phyloP scores from a whole-genome alignment of 2,797 vertebrate species.

The Spinibarbus caldwelli region DNA sequence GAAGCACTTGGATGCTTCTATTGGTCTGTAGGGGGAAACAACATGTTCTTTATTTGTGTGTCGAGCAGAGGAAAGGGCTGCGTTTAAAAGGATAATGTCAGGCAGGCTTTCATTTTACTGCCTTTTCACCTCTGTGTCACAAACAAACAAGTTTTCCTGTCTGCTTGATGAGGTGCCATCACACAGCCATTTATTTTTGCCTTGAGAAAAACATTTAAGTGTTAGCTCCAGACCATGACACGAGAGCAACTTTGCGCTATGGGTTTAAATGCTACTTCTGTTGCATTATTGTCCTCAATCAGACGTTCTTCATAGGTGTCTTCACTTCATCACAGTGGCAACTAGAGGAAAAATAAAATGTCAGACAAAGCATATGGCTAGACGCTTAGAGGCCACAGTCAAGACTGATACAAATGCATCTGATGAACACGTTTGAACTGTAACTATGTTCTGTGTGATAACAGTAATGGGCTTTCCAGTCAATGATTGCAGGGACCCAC shows the following conservation, averaged over 20 bases:
- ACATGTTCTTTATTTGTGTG: slow-evolving; percentile 42
- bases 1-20: slow-evolving; percentile 37
- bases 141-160: slow-evolving; percentile 56
- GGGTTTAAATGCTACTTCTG: slow-evolving; percentile 49
- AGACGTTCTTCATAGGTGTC: neutral
- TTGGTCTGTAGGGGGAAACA: slow-evolving; percentile 45
- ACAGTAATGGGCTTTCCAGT: slow-evolving; percentile 27
- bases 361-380: slow-evolving; percentile 18
- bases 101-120: slow-evolving; percentile 46
- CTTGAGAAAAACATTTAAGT: slow-evolving; percentile 56
- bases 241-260: slow-evolving; percentile 42
- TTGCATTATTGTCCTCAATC: slow-evolving; percentile 19
- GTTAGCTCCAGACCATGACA: slow-evolving; percentile 51
- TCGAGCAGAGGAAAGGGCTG: slow-evolving; percentile 36
- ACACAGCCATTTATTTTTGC: slow-evolving; percentile 55
- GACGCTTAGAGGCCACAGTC: neutral
- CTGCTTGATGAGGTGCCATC: slow-evolving; percentile 56
- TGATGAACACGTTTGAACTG: slow-evolving; percentile 2
- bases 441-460: slow-evolving; percentile 20
- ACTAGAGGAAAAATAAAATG: slow-evolving; percentile 34
- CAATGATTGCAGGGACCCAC: neutral
- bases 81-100: slow-evolving; percentile 58
- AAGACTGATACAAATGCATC: slow-evolving; percentile 15
- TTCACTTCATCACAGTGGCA: slow-evolving; percentile 13
- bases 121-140: slow-evolving; percentile 52